Evolutionary conservation across 2,797 vertebrate species (phyloP).

Genomic region (Sebastes cheni): DNA sequence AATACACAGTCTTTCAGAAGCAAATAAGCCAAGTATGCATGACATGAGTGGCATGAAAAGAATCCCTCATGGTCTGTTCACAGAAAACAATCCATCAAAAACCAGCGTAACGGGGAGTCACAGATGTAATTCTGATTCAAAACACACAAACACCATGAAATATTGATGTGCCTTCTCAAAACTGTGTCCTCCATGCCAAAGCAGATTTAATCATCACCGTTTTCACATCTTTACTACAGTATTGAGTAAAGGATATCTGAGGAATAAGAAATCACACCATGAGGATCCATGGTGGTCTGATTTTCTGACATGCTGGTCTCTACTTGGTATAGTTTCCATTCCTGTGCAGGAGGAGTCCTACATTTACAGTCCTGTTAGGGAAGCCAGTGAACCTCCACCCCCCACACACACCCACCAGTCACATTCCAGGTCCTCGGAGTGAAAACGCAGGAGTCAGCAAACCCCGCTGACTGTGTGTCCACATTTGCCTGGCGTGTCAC

Average conservation of each 20-base stretch:
- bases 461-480: slow-evolving; percentile 60
- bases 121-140: slow-evolving; percentile 10
- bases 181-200: neutral
- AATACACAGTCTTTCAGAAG: slow-evolving; percentile 25
- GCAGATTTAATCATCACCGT: neutral
- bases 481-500: slow-evolving; percentile 66
- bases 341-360: slow-evolving; percentile 12
- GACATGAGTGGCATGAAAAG: slow-evolving; percentile 48
- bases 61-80: slow-evolving; percentile 35
- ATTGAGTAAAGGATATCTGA: neutral
- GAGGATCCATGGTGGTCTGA: neutral
- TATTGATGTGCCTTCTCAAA: neutral
- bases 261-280: neutral
- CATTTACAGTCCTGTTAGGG: slow-evolving; percentile 32
- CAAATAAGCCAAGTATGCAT: slow-evolving; percentile 44
- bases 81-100: slow-evolving; percentile 22
- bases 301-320: neutral
- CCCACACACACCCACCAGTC: slow-evolving; percentile 23
- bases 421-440: slow-evolving; percentile 66
- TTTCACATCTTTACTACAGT: neutral
- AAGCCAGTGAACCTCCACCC: neutral
- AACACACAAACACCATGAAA: neutral
- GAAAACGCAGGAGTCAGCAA: slow-evolving; percentile 74
- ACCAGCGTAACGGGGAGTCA: neutral
- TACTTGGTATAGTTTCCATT: neutral